Percentiles rank a stretch among this genome's conserved stretches.
phyloP scores from a whole-genome alignment of 2,888 invertebrate species.

The Halictus quadricinctus region DNA sequence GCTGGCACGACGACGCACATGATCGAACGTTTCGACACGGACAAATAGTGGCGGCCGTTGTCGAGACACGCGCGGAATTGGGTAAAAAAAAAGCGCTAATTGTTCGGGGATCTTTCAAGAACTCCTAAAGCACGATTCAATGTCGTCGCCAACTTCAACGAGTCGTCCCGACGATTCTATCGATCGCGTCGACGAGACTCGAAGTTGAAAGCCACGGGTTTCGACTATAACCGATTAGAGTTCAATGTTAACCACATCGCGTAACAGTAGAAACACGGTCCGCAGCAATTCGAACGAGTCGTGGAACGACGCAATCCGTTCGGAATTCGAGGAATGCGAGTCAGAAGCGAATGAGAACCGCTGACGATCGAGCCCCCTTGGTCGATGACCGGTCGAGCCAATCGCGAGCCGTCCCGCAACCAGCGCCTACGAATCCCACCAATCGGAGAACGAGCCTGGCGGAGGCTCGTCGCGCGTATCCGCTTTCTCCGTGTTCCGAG shows the following conservation, averaged over 20 bases:
- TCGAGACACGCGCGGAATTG: not conserved
- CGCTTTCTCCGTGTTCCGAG: slow-evolving; percentile 53
- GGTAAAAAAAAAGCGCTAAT: not conserved
- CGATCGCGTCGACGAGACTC: not conserved
- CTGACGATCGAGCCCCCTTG: slow-evolving; percentile 66
- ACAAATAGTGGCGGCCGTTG: not conserved
- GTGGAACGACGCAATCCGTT: not conserved
- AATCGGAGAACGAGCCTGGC: slow-evolving; percentile 34
- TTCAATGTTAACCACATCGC: not conserved
- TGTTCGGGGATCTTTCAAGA: slow-evolving; percentile 5
- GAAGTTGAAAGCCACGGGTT: not conserved
- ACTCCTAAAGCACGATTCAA: not conserved
- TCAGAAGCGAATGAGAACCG: slow-evolving; percentile 53
- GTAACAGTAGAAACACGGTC: not conserved
- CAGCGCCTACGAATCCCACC: slow-evolving; percentile 65
- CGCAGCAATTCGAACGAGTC: not conserved
- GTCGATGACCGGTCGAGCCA: slow-evolving; percentile 57
- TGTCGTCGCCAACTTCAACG: not conserved
- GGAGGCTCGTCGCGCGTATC: slow-evolving; percentile 61
- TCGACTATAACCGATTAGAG: not conserved
- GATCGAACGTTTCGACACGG: slow-evolving; percentile 28
- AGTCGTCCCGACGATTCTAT: not conserved
- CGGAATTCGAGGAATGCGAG: not conserved
- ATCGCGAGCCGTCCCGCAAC: slow-evolving; percentile 37
- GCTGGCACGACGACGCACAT: not conserved